Evolutionary conservation across 2,888 invertebrate species (phyloP).

Genomic region (Amblyteles armatorius): DNA sequence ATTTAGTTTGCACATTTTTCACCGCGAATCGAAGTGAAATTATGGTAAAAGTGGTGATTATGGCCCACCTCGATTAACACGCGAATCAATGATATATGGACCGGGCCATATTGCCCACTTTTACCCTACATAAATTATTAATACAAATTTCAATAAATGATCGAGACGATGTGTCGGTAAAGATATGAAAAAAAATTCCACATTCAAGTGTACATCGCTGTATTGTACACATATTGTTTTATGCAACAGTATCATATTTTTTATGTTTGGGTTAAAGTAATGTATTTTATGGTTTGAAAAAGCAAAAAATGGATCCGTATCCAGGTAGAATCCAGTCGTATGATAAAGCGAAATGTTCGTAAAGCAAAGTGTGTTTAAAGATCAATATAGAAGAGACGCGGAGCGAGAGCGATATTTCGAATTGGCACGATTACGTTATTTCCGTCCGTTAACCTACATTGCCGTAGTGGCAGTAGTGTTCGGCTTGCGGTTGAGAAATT

Average conservation of each 20-base stretch:
- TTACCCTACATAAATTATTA: background rate
- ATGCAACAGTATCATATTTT: background rate
- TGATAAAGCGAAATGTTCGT: background rate
- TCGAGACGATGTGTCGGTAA: background rate
- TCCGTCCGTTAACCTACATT: slow-evolving; percentile 82
- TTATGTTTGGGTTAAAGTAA: background rate
- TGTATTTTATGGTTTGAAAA: background rate
- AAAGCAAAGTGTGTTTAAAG: slow-evolving; percentile 28
- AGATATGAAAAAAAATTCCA: background rate
- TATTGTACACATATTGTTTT: background rate
- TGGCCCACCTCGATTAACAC: no score
- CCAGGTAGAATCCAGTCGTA: background rate
- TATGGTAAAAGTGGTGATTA: no score
- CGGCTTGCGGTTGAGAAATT: slow-evolving; percentile 36
- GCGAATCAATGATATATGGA: no score
- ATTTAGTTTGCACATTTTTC: background rate
- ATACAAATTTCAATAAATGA: background rate
- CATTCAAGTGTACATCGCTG: background rate
- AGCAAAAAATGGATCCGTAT: background rate
- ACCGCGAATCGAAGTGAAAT: background rate
- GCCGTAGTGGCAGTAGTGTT: slow-evolving; percentile 64
- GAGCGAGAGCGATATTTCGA: slow-evolving; percentile 64
- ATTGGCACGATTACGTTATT: slow-evolving; percentile 81
- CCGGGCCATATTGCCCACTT: no score
- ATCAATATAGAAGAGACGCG: slow-evolving; percentile 29